Evolutionary conservation across 2,888 invertebrate species (phyloP).

Genomic region (Aphodius sticticus): DNA sequence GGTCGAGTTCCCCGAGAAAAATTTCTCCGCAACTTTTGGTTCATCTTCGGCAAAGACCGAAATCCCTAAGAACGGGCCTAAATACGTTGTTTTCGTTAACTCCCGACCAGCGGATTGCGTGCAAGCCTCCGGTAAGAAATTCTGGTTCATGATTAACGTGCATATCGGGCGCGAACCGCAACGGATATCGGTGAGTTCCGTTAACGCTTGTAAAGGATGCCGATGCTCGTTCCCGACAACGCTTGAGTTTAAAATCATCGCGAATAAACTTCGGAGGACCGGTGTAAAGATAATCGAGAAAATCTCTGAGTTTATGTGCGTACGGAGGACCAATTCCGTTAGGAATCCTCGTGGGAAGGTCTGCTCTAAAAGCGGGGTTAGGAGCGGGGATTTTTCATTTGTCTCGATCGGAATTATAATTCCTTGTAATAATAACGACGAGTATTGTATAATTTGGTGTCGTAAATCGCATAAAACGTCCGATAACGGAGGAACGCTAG

Average conservation of each 20-base stretch:
- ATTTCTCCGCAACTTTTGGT: conserved; percentile 84
- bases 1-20: conserved; percentile 63
- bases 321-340: conserved; percentile 62
- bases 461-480: conserved; percentile 68
- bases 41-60: conserved; percentile 95
- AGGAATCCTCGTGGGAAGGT: conserved; percentile 76
- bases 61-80: conserved; percentile 91
- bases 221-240: conserved; percentile 74
- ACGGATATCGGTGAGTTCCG: conserved; percentile 83
- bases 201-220: conserved; percentile 70
- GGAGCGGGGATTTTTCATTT: conserved; percentile 27
- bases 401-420: conserved; percentile 49
- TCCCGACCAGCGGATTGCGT: conserved; percentile 86
- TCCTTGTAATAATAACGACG: conserved; percentile 66
- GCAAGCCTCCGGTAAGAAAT: conserved; percentile 77
- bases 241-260: conserved; percentile 72
- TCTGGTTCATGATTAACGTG: conserved; percentile 70
- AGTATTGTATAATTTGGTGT: conserved; percentile 65
- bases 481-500: conserved; percentile 77
- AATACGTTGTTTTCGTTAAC: conserved; percentile 81
- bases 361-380: conserved; percentile 37
- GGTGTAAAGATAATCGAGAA: conserved; percentile 69
- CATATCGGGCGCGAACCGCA: conserved; percentile 81
- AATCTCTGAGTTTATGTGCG: conserved; percentile 66
- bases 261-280: conserved; percentile 75